Base-by-base conservation (phyloP, 30 jellyfish, hydroid and myxozoan species). In the Sanderia malayensis region DNA sequence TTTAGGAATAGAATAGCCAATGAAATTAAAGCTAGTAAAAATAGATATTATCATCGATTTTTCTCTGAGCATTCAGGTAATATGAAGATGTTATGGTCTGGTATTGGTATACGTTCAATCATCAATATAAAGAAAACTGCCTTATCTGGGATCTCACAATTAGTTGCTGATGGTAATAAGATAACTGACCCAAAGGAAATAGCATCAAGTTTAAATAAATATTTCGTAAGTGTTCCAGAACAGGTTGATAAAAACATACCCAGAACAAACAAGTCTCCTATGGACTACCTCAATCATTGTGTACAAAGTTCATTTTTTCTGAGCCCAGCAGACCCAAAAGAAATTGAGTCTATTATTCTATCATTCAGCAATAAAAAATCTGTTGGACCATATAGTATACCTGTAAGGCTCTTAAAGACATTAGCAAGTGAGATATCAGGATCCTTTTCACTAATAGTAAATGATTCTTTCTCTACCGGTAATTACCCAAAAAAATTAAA, bases 251-350 rank as follows among this genome's bases (percentile, higher is more conserved):
- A 69, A 60, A 45, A 60, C 44, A 69, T 69, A 69, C 0, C 81
- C n/a, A 69, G 81, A 26, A 37, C 81, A 13, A 41, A 28, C 33
- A 69, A 69, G 69, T 69, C 74, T 69, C 81, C 81, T 45, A 37
- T 69, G 74, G 84, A 47, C 74, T 71, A 71, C 30, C 84, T 45
- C 21, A 67, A 45, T 55, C 17, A 32, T 8, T 32, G 74, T 32
- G 49, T 32, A 32, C 34, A 27, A 25, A 68, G 49, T 47, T 52
- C 74, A 46, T 47, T 71, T 47, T 71, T 47, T 53, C 46, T 71
- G 60, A 18, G 72, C 62, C 76, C 76, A 34, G 41, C 80, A 10
- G 67, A 68, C 67, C 8, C 55, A 41, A 41, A 41, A 41, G 55
- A 41, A 41, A 41, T 41, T 41, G n/a, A 41, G 55, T 41, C 8